These are phyloP conservation scores for Mesocentrotus franciscanus DNA, from an alignment of 53 echinoderm and acorn worm genomes.

Conservation along the genomic window DNA sequence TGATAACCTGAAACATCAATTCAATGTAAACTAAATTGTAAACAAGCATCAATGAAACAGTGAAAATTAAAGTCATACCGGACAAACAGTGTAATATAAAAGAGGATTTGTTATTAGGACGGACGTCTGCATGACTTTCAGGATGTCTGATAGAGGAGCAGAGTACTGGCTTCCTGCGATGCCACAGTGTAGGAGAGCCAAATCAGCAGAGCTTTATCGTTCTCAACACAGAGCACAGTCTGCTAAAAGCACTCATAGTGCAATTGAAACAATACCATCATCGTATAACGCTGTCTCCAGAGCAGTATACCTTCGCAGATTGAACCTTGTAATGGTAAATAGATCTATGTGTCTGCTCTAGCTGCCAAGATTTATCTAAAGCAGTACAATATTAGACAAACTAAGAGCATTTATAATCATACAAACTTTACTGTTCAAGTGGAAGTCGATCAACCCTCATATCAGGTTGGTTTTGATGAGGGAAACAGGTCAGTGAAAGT, in stretches of 20 bases:
- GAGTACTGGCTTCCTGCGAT: neutral
- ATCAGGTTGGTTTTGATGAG: too few species aligned
- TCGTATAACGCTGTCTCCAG: slow-evolving; percentile 45
- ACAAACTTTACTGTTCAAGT: too few species aligned
- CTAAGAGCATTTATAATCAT: too few species aligned
- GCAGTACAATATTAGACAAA: neutral
- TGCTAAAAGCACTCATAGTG: slow-evolving; percentile 55
- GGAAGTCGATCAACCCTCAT: too few species aligned
- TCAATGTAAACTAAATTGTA: neutral
- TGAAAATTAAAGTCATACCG: neutral
- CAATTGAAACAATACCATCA: slow-evolving; percentile 24
- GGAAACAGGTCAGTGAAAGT: too few species aligned
- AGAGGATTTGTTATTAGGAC: neutral
- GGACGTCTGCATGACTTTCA: too few species aligned
- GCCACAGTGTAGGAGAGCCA: slow-evolving; percentile 20
- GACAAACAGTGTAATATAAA: neutral
- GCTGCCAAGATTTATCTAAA: too few species aligned
- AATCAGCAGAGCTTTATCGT: slow-evolving; percentile 40
- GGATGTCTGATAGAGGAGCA: neutral
- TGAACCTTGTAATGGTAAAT: slow-evolving; percentile 62
- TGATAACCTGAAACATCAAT: neutral
- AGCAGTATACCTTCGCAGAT: slow-evolving; percentile 38
- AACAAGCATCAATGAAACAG: neutral
- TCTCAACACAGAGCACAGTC: slow-evolving; percentile 28
- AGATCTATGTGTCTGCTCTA: neutral